phyloP scores from a whole-genome alignment of 2,797 vertebrate genomes.

The Uromys caudimaculatus region DNA sequence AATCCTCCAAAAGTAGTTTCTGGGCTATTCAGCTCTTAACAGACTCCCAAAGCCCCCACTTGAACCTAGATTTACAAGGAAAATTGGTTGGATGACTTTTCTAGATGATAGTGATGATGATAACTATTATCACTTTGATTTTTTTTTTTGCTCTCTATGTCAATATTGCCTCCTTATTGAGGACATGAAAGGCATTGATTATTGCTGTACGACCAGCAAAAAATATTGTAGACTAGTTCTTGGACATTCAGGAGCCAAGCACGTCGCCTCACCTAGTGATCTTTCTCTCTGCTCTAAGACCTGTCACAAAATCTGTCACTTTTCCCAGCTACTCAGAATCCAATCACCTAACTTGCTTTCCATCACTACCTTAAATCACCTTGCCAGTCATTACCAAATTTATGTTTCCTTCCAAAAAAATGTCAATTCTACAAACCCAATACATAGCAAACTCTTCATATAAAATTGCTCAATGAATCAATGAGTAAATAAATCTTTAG shows the following conservation, averaged over 20 bases:
- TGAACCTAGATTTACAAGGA: not conserved
- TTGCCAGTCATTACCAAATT: slow-evolving; percentile 2
- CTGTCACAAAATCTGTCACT: not conserved
- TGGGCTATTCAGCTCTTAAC: not conserved
- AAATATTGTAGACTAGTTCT: not conserved
- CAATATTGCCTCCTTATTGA: not conserved
- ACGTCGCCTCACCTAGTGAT: not conserved
- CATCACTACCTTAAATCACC: not conserved
- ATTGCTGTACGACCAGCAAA: not conserved
- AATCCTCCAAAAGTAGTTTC: not conserved
- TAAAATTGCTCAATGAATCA: slow-evolving; percentile 9
- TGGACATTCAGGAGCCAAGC: not conserved
- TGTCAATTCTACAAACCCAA: not conserved
- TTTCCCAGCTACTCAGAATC: not conserved
- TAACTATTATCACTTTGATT: not conserved
- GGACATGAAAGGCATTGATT: not conserved
- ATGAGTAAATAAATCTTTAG: not conserved
- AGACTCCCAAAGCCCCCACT: not conserved
- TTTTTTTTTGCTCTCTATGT: not conserved
- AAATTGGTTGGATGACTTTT: not conserved
- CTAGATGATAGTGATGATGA: not conserved
- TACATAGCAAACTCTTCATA: not conserved
- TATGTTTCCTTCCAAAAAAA: not conserved
- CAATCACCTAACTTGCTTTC: not conserved
- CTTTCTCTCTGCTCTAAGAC: not conserved